Percentiles rank a stretch among this genome's conserved stretches.
Conservation (phyloP, 2,113 vertebrate species). For the Mus musculus region GRCm39 chr3:53987501-53988000, state of each 20-base stretch:
- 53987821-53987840: neutral
- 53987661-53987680: neutral
- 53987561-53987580: neutral
- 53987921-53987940: neutral
- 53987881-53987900: neutral
- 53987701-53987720: neutral
- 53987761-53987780: neutral
- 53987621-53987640: neutral
- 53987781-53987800: neutral
- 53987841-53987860: neutral
- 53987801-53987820: neutral
- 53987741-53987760: neutral
- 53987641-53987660: neutral
- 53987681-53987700: neutral
- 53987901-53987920: too few species aligned
- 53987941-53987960: neutral
- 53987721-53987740: neutral
- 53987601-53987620: neutral
- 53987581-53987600: neutral
- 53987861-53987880: neutral
- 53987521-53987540: neutral
- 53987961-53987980: too few species aligned
- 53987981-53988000: neutral
- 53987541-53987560: neutral
- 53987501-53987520: neutral